Evolutionary conservation across 2,113 vertebrate genomes (phyloP).

Genomic region (Uria aalge): DNA sequence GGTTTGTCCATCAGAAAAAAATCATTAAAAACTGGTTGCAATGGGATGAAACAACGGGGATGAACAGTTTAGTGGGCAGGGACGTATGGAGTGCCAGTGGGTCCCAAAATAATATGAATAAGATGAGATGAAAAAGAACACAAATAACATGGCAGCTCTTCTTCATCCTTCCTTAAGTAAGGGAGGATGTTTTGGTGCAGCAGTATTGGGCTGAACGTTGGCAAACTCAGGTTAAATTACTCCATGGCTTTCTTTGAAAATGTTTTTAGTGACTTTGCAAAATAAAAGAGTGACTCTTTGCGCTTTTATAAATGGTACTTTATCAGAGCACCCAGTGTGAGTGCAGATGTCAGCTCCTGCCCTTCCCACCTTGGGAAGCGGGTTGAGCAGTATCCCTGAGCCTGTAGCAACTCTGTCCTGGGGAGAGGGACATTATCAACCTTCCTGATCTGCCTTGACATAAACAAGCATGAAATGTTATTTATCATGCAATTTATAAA

Average conservation of each 20-base stretch:
- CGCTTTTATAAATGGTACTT: neutral
- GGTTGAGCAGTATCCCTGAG: neutral
- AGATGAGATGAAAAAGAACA: neutral
- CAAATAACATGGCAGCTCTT: neutral
- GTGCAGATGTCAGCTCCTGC: neutral
- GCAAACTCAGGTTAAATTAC: neutral
- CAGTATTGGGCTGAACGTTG: neutral
- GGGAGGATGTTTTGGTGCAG: neutral
- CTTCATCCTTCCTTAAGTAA: neutral
- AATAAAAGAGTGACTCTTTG: neutral
- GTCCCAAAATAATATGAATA: neutral
- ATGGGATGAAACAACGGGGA: neutral
- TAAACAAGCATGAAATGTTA: neutral
- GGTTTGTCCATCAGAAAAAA: neutral
- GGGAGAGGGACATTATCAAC: neutral
- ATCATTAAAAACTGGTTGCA: neutral
- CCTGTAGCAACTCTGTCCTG: neutral
- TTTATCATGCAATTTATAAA: neutral
- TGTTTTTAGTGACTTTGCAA: neutral
- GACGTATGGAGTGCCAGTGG: neutral
- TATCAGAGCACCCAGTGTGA: neutral
- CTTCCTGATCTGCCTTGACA: neutral
- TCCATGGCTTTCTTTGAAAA: neutral
- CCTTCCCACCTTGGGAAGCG: neutral
- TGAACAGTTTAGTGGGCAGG: neutral